phyloP scores from a whole-genome alignment of 23 tunicate species.

The Pegea sp. region DNA sequence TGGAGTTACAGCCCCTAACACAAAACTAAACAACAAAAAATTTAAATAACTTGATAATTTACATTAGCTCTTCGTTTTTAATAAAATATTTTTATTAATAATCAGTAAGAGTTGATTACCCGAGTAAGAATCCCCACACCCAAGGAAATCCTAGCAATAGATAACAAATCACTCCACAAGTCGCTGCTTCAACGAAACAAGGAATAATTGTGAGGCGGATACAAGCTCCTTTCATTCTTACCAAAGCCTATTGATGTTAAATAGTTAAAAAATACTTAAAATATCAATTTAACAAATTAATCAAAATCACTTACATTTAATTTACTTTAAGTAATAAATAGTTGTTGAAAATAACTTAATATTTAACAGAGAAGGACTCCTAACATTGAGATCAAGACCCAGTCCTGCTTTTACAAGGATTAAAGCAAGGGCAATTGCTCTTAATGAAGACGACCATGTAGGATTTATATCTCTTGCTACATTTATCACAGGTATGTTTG shows the following conservation, averaged over 20 bases:
- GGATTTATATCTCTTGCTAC: constrained; percentile 14
- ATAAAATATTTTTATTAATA: no score
- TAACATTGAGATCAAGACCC: constrained; percentile 15
- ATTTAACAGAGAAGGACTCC: not conserved
- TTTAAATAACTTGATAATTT: no score
- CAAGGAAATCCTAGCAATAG: constrained; percentile 56
- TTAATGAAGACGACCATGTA: constrained; percentile 22
- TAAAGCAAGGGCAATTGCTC: constrained; percentile 18
- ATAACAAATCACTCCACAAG: constrained; percentile 28
- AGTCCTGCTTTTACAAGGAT: constrained; percentile 21
- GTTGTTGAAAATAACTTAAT: not conserved
- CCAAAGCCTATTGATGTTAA: constrained; percentile 17
- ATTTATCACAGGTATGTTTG: constrained; percentile 3
- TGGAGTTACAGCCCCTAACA: constrained; percentile 56
- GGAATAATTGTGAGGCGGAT: constrained; percentile 54
- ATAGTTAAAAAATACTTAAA: not conserved
- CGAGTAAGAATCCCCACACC: constrained; percentile 70
- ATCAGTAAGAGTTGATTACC: no score
- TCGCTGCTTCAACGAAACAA: constrained; percentile 37
- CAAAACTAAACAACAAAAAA: constrained; percentile 25
- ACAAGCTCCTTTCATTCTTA: constrained; percentile 73
- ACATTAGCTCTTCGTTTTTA: no score
- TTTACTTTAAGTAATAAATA: not conserved
- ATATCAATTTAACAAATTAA: not conserved
- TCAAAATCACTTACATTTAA: not conserved